phyloP scores from a whole-genome alignment of 2,888 invertebrate species.

The Protodeltote pygarga region DNA sequence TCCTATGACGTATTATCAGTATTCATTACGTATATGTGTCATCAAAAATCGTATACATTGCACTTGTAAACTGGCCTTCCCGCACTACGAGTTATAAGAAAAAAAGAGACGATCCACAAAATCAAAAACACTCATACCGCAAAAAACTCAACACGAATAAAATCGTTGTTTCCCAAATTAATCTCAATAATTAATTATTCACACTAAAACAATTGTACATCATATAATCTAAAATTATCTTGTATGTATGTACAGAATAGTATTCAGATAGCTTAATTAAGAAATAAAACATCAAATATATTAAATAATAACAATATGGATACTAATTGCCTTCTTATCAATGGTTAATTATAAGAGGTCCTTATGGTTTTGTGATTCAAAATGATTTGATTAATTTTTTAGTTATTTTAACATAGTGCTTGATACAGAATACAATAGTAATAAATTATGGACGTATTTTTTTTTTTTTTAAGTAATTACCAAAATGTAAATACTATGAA shows the following conservation, averaged over 20 bases:
- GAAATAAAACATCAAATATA: constrained; percentile 87
- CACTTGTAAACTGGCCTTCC: constrained; percentile 86
- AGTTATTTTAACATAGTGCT: constrained; percentile 61
- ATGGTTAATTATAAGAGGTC: constrained; percentile 88
- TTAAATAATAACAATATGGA: constrained; percentile 87
- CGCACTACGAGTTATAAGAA: constrained; percentile 69
- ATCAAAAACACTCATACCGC: constrained; percentile 71
- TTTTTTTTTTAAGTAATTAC: constrained; percentile 26
- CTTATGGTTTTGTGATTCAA: constrained; percentile 85
- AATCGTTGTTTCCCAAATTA: constrained; percentile 75
- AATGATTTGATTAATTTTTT: constrained; percentile 63
- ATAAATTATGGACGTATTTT: constrained; percentile 54
- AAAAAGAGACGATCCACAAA: constrained; percentile 72
- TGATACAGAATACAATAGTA: constrained; percentile 51
- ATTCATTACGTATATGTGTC: constrained; percentile 85
- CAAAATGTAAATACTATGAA: constrained; percentile 33
- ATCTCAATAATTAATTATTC: constrained; percentile 83
- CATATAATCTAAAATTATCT: constrained; percentile 82
- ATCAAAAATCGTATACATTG: constrained; percentile 87
- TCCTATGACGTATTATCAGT: constrained; percentile 82
- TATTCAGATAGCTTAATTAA: constrained; percentile 82
- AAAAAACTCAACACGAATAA: constrained; percentile 64
- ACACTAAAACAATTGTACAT: constrained; percentile 87
- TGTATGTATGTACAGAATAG: constrained; percentile 84
- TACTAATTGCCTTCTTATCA: constrained; percentile 87